A percentile compares a stretch with the other conserved stretches of the same genome.
These are phyloP conservation scores for Microtus montanus DNA, from an alignment of 2,113 vertebrate genomes.

Conservation along the genomic window DNA sequence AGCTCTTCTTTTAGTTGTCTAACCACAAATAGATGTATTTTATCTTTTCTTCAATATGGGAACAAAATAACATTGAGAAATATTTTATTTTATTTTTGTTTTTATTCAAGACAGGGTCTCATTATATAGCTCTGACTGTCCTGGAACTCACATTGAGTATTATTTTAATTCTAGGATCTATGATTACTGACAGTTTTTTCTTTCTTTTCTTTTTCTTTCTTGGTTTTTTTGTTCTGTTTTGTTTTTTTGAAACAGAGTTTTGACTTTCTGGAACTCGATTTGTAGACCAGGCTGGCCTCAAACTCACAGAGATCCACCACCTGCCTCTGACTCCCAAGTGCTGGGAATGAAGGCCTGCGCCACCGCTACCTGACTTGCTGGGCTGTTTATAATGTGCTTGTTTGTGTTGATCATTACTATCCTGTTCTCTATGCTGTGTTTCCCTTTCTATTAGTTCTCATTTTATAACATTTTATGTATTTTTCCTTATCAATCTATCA, in stretches of 20 bases:
- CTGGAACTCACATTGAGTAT: neutral
- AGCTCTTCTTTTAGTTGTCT: neutral
- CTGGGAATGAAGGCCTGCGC: too few relatives aligned
- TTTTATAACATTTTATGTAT: neutral
- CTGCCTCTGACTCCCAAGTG: too few relatives aligned
- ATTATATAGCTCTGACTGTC: neutral
- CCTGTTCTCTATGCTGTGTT: neutral
- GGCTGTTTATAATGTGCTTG: neutral
- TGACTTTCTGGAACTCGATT: too few relatives aligned
- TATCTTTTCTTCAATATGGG: neutral
- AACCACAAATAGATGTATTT: neutral
- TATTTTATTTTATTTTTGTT: neutral
- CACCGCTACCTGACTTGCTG: neutral
- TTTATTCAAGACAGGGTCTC: neutral
- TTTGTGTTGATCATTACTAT: neutral
- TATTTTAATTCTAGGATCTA: neutral
- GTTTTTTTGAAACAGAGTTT: too few relatives aligned
- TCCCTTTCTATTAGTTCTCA: neutral
- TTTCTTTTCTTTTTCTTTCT: too few relatives aligned
- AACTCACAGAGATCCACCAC: too few relatives aligned
- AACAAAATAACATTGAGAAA: neutral
- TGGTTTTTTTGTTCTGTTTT: too few relatives aligned
- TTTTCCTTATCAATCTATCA: neutral
- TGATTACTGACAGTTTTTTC: neutral
- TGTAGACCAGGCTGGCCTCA: too few relatives aligned